Evolutionary conservation across 2,113 vertebrate genomes (phyloP).

Genomic region (Pangasianodon hypophthalmus): DNA sequence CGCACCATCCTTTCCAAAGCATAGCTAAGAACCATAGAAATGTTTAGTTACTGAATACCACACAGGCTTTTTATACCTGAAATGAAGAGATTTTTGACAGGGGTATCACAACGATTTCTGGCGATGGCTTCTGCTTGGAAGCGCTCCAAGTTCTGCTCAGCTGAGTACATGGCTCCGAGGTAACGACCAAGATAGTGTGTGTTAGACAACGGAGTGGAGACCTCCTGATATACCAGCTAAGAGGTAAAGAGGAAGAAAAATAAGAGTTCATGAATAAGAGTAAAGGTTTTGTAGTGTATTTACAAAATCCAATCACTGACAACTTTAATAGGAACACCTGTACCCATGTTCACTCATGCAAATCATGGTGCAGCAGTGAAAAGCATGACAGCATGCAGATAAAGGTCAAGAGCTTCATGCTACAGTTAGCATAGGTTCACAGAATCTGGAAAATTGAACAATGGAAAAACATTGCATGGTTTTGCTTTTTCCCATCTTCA

Average conservation of each 20-base stretch:
- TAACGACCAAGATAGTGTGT: slow-evolving; percentile 79
- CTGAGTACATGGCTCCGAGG: slow-evolving; percentile 81
- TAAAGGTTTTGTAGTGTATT: neutral
- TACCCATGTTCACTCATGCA: neutral
- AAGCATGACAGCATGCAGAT: neutral
- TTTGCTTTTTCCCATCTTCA: neutral
- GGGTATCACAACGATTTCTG: slow-evolving; percentile 76
- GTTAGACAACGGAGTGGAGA: slow-evolving; percentile 79
- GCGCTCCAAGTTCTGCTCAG: slow-evolving; percentile 79
- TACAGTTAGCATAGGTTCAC: neutral
- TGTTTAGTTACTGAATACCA: neutral
- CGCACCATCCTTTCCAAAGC: neutral
- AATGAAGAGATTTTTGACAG: slow-evolving; percentile 82
- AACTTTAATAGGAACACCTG: no score
- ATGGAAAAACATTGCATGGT: neutral
- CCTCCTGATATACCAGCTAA: slow-evolving; percentile 82
- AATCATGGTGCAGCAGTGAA: neutral
- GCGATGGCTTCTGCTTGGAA: slow-evolving; percentile 74
- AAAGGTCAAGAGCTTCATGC: neutral
- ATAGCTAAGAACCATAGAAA: slow-evolving; percentile 14
- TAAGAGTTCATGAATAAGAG: neutral
- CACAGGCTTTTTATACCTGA: slow-evolving; percentile 70
- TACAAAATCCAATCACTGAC: no score
- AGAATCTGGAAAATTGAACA: neutral
- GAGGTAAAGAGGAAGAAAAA: neutral